Conservation (phyloP, 2,797 vertebrate genomes). For the Sebastes alutus region DNA sequence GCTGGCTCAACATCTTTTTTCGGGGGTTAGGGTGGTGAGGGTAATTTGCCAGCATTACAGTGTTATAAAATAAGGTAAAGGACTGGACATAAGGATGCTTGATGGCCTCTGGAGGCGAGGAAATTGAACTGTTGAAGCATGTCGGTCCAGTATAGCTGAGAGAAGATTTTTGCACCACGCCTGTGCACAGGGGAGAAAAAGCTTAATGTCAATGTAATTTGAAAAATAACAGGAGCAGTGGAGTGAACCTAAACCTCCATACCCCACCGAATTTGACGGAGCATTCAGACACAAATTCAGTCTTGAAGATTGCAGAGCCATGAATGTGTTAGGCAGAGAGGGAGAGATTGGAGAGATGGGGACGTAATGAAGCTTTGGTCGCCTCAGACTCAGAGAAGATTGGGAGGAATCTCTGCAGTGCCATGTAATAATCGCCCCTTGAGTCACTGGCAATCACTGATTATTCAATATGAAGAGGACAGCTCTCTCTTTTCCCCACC, state of each 20-base stretch:
- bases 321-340: slow-evolving; percentile 31
- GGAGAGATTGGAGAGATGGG: slow-evolving; percentile 42
- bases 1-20: neutral
- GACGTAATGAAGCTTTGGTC: slow-evolving; percentile 57
- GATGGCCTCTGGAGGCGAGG: slow-evolving; percentile 27
- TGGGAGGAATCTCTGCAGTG: slow-evolving; percentile 58
- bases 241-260: slow-evolving; percentile 69
- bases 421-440: slow-evolving; percentile 60
- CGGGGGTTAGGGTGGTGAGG: too few relatives aligned
- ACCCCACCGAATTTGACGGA: slow-evolving; percentile 38
- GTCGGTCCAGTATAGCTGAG: slow-evolving; percentile 56
- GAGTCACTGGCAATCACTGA: slow-evolving; percentile 67
- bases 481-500: slow-evolving; percentile 27
- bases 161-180: slow-evolving; percentile 35
- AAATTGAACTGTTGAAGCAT: slow-evolving; percentile 68
- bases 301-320: slow-evolving; percentile 53
- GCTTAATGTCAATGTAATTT: slow-evolving; percentile 69
- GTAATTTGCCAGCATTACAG: slow-evolving; percentile 11
- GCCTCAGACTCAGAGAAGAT: slow-evolving; percentile 55
- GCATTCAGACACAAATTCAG: slow-evolving; percentile 52
- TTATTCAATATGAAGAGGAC: slow-evolving; percentile 75
- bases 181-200: slow-evolving; percentile 8
- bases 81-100: slow-evolving; percentile 42
- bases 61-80: slow-evolving; percentile 13
- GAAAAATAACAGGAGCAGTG: slow-evolving; percentile 68